These are phyloP conservation scores for Teleiodes luculella DNA, from an alignment of 2,888 invertebrate species.

Conservation along the genomic window DNA sequence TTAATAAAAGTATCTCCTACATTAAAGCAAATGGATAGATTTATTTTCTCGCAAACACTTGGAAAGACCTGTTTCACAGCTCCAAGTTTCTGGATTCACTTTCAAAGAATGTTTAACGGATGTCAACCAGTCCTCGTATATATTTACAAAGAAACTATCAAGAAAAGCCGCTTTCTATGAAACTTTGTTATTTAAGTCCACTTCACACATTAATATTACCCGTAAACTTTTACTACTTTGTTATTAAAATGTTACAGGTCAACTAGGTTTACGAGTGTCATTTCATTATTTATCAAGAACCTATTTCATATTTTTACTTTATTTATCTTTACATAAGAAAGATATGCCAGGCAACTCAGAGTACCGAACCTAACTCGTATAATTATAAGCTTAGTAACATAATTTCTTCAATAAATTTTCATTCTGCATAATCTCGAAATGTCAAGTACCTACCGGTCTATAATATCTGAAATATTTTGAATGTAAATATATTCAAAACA, in stretches of 20 bases:
- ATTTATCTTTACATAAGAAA: too few species aligned
- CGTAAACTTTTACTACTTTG: neutral
- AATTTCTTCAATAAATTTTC: too few species aligned
- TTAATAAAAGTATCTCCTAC: neutral
- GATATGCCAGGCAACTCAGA: too few species aligned
- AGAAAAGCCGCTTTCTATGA: constrained; percentile 1
- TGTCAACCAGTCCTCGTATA: neutral
- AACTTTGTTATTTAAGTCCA: neutral
- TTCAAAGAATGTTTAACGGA: neutral
- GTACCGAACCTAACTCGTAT: too few species aligned
- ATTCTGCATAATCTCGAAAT: too few species aligned
- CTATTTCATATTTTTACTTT: too few species aligned
- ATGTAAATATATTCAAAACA: too few species aligned
- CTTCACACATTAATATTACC: constrained; percentile 10
- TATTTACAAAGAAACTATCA: neutral
- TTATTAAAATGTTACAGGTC: neutral
- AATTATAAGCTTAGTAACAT: too few species aligned
- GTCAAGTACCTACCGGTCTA: too few species aligned
- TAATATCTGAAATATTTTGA: too few species aligned
- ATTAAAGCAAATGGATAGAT: neutral
- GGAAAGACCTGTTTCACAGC: neutral
- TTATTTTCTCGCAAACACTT: neutral
- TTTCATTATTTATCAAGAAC: too few species aligned
- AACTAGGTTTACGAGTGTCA: too few species aligned
- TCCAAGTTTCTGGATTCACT: neutral